Evolutionary conservation across 2,888 invertebrate genomes (phyloP).

Genomic region (Halocaridina rubra): DNA sequence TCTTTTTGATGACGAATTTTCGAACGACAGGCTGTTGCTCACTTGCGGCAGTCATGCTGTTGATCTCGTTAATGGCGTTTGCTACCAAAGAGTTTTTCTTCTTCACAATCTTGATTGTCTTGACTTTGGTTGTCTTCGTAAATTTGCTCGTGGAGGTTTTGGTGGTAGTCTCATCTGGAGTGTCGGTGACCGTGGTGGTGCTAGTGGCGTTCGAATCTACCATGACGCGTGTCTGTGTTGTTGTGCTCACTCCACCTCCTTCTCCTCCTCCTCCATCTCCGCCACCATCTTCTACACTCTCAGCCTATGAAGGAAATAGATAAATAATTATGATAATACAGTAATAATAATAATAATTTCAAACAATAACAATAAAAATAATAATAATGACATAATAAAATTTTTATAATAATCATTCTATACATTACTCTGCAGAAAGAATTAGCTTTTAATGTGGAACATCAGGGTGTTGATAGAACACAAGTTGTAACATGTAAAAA

Average conservation of each 20-base stretch:
- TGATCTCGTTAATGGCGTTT: slow-evolving; percentile 42
- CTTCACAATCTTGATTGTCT: slow-evolving; percentile 45
- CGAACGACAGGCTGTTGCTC: neutral
- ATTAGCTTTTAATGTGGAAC: too few species aligned
- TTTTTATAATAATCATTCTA: too few species aligned
- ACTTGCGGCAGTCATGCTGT: slow-evolving; percentile 2
- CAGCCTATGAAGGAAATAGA: slow-evolving; percentile 21
- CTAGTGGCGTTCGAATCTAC: neutral
- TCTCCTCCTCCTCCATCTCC: slow-evolving; percentile 35
- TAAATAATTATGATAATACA: neutral
- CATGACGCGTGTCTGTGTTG: slow-evolving; percentile 17
- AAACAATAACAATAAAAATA: too few species aligned
- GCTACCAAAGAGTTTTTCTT: slow-evolving; percentile 37
- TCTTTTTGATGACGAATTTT: neutral
- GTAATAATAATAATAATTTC: neutral
- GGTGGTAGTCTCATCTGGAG: slow-evolving; percentile 11
- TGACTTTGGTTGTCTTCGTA: slow-evolving; percentile 43
- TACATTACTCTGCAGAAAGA: too few species aligned
- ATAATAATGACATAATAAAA: too few species aligned
- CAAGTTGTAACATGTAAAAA: too few species aligned
- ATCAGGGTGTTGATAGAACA: too few species aligned
- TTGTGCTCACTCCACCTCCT: slow-evolving; percentile 22
- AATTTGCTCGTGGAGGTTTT: slow-evolving; percentile 30
- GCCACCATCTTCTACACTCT: slow-evolving; percentile 53
- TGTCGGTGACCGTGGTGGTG: slow-evolving; percentile 20